Base-by-base conservation (phyloP, 2,113 vertebrate species). In the Antechinus flavipes region DNA sequence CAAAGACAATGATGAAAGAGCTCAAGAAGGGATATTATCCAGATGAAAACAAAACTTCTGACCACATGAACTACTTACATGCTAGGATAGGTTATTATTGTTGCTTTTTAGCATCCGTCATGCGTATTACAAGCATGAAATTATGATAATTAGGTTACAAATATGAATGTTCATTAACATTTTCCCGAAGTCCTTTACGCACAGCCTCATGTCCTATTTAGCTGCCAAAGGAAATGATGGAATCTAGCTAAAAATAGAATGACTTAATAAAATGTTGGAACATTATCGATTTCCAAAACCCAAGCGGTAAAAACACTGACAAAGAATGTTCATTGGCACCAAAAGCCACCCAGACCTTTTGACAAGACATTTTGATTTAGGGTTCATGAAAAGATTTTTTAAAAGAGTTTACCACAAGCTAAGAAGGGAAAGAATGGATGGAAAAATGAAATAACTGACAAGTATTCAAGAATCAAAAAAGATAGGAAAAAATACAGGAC, bases 41-140 rank as follows among this genome's bases (percentile, higher is more conserved):
- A 58, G 92, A 91, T 47, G 61, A 90, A 94, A 96, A 94, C 1
- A 3, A 30, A 53, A 46, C 91, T 91, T 0, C 0, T 91, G 93
- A 91, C 46, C 94, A 68, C 90, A 61, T 0, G 0, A 93, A 91
- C 27, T 93, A 91, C 54, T 42, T 26, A 49, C 22, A 49, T 23
- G 52, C 93, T 6, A 94, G 92, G 30, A 68, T 84, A 42, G 12
- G 42, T n/a, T 90, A 91, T 92, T 47, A 5, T 95, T 90, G 92
- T 46, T 53, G 47, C 93, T 95, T 96, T 89, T 92, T 94, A 97
- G 54, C 89, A 22, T 55, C 35, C 84, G 25, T 84, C n/a, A 4
- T 16, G 54, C 56, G 91, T 93, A 90, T 47, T 54, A 89, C 0
- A 90, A 90, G 96, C 94, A 93, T 68, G 93, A 97, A 96, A 96